Conservation (phyloP, 2,113 vertebrate genomes). For the Chloropsis cyanopogon region DNA sequence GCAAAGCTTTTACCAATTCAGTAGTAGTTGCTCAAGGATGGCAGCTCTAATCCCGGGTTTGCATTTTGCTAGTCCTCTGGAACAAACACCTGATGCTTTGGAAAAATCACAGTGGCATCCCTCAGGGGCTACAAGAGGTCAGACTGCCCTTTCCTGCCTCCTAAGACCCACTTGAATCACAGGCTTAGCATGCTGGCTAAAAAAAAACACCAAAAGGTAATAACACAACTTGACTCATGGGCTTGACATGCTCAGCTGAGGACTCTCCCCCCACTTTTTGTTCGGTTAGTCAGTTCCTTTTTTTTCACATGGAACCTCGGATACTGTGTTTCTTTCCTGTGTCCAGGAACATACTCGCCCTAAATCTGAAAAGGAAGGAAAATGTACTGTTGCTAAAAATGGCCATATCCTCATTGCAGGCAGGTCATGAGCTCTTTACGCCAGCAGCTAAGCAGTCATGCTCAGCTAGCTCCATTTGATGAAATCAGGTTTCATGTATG, state of each 20-base stretch:
- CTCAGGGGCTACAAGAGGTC: not conserved
- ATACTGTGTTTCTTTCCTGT: not conserved
- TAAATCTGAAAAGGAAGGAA: constrained; percentile 17
- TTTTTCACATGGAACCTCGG: not conserved
- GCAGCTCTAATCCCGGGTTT: not conserved
- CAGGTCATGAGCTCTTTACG: constrained; percentile 11
- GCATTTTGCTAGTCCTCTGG: not conserved
- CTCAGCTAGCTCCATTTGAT: constrained; percentile 20
- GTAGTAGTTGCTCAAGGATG: not conserved
- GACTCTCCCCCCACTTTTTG: not conserved
- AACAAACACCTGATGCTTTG: constrained; percentile 31
- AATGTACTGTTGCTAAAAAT: constrained; percentile 43
- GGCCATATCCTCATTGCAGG: not conserved
- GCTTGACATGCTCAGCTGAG: not conserved
- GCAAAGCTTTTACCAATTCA: not conserved
- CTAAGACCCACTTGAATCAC: not conserved
- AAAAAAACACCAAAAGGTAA: not conserved
- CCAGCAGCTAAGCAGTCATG: constrained; percentile 11
- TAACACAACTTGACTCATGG: constrained; percentile 10
- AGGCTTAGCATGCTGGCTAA: not conserved
- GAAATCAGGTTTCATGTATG: constrained; percentile 32
- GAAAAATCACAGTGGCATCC: not conserved
- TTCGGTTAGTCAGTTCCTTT: constrained; percentile 13
- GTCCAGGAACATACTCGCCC: not conserved
- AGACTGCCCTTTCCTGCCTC: not conserved